A percentile compares a stretch with the other conserved stretches of the same genome.
Conservation (phyloP, 92 coral and sea anemone genomes). For the Zoanthus solanderi region DNA sequence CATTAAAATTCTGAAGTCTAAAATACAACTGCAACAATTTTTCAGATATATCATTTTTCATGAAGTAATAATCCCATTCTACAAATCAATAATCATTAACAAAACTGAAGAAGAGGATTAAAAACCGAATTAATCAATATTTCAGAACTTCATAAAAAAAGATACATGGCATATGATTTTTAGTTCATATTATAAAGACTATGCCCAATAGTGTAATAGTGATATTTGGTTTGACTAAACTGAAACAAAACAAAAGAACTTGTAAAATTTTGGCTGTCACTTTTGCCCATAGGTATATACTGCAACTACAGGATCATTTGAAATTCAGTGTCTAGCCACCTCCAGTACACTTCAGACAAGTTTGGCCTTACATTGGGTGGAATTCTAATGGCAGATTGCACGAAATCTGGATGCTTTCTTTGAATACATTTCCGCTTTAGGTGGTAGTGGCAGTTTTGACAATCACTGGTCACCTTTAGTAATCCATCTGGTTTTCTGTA, state of each 20-base stretch:
- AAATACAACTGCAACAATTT: not conserved
- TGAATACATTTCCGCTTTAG: constrained; percentile 37
- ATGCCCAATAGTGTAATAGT: not conserved
- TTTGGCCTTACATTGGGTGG: constrained; percentile 40
- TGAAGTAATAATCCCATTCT: not conserved
- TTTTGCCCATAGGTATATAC: constrained; percentile 6
- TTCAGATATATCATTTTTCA: not conserved
- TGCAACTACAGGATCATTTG: constrained; percentile 28
- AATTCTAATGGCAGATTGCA: constrained; percentile 43
- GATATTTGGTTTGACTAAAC: constrained; percentile 6
- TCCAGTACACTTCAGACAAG: constrained; percentile 52
- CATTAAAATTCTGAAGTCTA: not conserved
- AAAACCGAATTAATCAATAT: no score
- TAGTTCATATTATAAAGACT: not conserved
- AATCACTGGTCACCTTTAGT: constrained; percentile 52
- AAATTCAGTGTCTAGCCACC: constrained; percentile 50
- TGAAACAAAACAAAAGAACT: not conserved
- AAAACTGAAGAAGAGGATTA: not conserved
- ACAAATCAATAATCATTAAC: not conserved
- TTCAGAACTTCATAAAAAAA: not conserved
- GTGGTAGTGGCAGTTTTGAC: constrained; percentile 66
- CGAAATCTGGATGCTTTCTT: constrained; percentile 49
- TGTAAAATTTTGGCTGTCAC: not conserved
- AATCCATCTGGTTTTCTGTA: constrained; percentile 58
- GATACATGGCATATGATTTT: not conserved